Evolutionary conservation across 2,888 invertebrate species (phyloP).

Genomic region (Aleiodes testaceus): DNA sequence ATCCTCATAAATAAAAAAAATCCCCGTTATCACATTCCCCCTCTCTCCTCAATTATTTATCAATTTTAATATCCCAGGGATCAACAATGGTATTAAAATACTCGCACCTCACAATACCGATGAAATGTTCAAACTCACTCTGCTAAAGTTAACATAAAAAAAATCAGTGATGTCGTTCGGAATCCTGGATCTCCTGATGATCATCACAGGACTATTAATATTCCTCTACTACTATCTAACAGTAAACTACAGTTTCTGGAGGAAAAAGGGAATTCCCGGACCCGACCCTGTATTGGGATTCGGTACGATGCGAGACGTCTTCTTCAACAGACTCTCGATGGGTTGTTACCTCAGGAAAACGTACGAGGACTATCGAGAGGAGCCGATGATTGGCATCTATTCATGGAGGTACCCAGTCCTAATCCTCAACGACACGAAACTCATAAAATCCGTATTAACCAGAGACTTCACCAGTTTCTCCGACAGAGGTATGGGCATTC

Average conservation of each 20-base stretch:
- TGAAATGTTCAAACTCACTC: too few relatives aligned
- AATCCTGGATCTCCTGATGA: too few relatives aligned
- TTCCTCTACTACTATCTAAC: slow-evolving; percentile 56
- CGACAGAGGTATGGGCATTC: slow-evolving; percentile 42
- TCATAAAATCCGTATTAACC: slow-evolving; percentile 46
- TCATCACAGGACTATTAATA: background rate
- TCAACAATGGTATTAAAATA: too few relatives aligned
- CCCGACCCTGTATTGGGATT: slow-evolving; percentile 64
- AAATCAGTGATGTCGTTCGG: too few relatives aligned
- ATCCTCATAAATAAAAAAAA: too few relatives aligned
- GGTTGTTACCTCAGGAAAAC: slow-evolving; percentile 36
- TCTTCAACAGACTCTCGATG: slow-evolving; percentile 37
- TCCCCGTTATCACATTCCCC: too few relatives aligned
- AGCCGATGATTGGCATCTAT: slow-evolving; percentile 69
- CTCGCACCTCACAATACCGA: too few relatives aligned
- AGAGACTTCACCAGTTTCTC: slow-evolving; percentile 49
- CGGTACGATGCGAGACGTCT: slow-evolving; percentile 66
- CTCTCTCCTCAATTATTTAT: too few relatives aligned
- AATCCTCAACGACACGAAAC: slow-evolving; percentile 45
- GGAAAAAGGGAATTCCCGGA: slow-evolving; percentile 66
- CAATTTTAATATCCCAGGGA: too few relatives aligned
- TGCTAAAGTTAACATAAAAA: too few relatives aligned
- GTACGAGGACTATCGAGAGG: slow-evolving; percentile 43
- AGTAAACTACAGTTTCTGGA: slow-evolving; percentile 70
- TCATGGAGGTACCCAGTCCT: slow-evolving; percentile 36